Percentiles rank a stretch among this genome's conserved stretches.
These are phyloP conservation scores for Aphodius sticticus DNA, from an alignment of 2,888 invertebrate species.

Conservation along the genomic window DNA sequence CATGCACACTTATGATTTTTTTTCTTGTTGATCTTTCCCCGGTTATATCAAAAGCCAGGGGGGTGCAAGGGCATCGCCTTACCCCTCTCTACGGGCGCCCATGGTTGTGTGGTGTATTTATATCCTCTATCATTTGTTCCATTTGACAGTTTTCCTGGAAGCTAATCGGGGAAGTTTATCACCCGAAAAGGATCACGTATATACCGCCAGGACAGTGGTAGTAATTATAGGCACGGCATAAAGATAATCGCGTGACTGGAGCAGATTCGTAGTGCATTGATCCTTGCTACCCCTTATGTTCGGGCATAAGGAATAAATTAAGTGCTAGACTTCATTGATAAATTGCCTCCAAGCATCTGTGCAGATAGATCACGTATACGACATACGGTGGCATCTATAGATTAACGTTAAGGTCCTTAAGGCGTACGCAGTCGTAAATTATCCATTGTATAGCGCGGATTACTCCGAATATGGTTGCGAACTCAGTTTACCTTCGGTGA, in stretches of 20 bases:
- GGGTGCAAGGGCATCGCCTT: too few relatives aligned
- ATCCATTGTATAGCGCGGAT: background rate
- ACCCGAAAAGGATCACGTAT: background rate
- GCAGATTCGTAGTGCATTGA: conserved; percentile 4
- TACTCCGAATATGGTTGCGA: background rate
- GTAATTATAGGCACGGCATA: conserved; percentile 4
- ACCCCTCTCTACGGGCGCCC: too few relatives aligned
- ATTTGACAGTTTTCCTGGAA: background rate
- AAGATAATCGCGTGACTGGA: background rate
- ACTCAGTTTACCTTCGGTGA: background rate
- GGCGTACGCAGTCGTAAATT: background rate
- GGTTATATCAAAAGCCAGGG: too few relatives aligned
- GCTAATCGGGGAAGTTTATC: background rate
- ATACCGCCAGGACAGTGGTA: background rate
- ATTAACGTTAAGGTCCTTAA: background rate
- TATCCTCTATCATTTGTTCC: background rate
- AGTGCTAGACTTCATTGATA: background rate
- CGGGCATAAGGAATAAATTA: background rate
- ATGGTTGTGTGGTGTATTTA: background rate
- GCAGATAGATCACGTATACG: background rate
- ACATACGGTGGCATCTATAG: background rate
- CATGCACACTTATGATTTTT: too few relatives aligned
- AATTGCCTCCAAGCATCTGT: background rate
- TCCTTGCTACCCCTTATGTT: background rate
- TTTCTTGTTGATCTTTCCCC: too few relatives aligned